Evolutionary conservation across 1,140 invertebrate genomes (phyloP).

Genomic region (Cyclina sinensis): DNA sequence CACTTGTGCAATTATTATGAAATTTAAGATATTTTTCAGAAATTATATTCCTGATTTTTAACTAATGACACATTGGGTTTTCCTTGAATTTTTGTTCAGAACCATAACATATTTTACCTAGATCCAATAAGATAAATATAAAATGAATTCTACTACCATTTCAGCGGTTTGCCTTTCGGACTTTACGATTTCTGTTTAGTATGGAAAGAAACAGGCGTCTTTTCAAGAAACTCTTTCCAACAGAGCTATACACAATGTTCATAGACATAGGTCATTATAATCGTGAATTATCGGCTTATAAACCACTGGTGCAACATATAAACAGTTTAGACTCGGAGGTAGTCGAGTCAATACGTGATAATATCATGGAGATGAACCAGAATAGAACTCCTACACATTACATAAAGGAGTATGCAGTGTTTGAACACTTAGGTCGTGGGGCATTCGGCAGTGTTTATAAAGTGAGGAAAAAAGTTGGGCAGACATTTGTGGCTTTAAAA

Average conservation of each 20-base stretch:
- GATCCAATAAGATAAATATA: too few species aligned
- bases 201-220: constrained; percentile 86
- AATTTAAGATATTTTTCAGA: too few species aligned
- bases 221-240: constrained; percentile 86
- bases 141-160: too few species aligned
- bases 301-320: constrained; percentile 83
- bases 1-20: too few species aligned
- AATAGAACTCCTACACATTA: constrained; percentile 83
- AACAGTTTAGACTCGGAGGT: constrained; percentile 82
- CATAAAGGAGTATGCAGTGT: constrained; percentile 87
- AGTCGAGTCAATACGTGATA: constrained; percentile 82
- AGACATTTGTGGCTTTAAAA: constrained; percentile 86
- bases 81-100: too few species aligned
- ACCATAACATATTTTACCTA: too few species aligned
- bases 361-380: constrained; percentile 84
- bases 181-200: constrained; percentile 87
- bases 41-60: too few species aligned
- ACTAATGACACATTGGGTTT: too few species aligned
- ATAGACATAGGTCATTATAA: constrained; percentile 87
- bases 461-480: constrained; percentile 85
- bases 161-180: constrained; percentile 86
- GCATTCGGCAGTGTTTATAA: constrained; percentile 87
- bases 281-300: constrained; percentile 84
- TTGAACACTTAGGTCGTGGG: constrained; percentile 87
- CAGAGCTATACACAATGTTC: constrained; percentile 86